A percentile compares a stretch with the other conserved stretches of the same genome.
Conservation (phyloP, 2,797 vertebrate genomes). For the Morelia viridis region DNA sequence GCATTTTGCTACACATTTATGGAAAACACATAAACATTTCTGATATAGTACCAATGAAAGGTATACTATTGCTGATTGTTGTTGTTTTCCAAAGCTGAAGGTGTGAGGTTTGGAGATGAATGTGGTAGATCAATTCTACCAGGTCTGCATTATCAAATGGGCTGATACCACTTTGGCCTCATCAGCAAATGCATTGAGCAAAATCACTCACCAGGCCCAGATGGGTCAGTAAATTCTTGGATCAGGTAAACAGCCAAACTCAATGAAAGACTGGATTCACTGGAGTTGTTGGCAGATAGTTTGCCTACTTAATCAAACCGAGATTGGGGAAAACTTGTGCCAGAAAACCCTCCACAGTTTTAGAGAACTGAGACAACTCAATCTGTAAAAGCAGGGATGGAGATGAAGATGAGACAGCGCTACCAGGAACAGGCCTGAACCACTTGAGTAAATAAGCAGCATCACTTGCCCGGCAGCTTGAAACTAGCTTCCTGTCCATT, state of each 20-base stretch:
- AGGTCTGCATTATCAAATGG: not conserved
- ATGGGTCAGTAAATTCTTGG: not conserved
- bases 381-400: too few relatives aligned
- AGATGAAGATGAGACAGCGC: too few relatives aligned
- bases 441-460: too few relatives aligned
- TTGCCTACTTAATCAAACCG: not conserved
- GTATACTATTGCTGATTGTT: not conserved
- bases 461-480: too few relatives aligned
- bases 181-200: not conserved
- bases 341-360: not conserved
- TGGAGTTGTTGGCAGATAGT: not conserved
- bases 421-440: too few relatives aligned
- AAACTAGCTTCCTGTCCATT: too few relatives aligned
- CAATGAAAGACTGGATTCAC: not conserved
- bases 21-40: conserved; percentile 34
- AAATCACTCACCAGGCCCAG: not conserved
- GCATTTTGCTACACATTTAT: conserved; percentile 15
- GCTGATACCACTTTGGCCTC: not conserved
- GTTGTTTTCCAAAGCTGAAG: conserved; percentile 45
- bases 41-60: conserved; percentile 54
- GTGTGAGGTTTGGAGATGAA: conserved; percentile 32
- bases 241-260: not conserved
- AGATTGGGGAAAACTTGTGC: not conserved
- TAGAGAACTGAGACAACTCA: too few relatives aligned
- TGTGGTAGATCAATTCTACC: not conserved